phyloP scores from a whole-genome alignment of 2,888 invertebrate species.

The Magallana nippona region DNA sequence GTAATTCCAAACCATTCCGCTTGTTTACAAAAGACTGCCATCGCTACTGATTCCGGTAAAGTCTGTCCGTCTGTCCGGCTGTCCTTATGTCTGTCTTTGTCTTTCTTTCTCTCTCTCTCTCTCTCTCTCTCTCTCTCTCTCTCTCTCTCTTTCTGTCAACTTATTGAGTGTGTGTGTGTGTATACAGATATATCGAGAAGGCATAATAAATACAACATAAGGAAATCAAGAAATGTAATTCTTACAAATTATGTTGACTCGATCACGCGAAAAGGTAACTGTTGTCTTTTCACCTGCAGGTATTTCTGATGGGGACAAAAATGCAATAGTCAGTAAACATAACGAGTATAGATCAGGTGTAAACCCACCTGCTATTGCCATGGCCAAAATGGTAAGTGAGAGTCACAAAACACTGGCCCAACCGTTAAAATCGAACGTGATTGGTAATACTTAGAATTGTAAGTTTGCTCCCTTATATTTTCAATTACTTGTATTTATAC shows the following conservation, averaged over 20 bases:
- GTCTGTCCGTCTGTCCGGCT: not conserved
- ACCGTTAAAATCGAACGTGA: no score
- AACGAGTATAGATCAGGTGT: constrained; percentile 35
- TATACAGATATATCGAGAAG: no score
- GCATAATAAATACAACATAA: no score
- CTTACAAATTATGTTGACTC: not conserved
- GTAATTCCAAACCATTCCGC: constrained; percentile 38
- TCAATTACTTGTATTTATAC: not conserved
- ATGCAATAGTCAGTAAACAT: constrained; percentile 25
- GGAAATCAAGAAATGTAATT: not conserved
- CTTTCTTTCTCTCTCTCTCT: no score
- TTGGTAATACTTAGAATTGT: no score
- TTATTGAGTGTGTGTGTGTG: no score
- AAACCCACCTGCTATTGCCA: constrained; percentile 8
- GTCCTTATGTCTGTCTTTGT: no score
- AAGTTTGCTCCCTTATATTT: not conserved
- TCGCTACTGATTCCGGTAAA: constrained; percentile 3
- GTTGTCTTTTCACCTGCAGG: not conserved
- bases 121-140: not conserved
- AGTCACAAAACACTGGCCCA: no score
- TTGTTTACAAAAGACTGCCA: constrained; percentile 15
- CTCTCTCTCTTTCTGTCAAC: no score
- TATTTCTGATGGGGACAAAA: constrained; percentile 12
- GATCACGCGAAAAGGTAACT: not conserved
- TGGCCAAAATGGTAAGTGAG: constrained; percentile 36